Base-by-base conservation (phyloP, 2,113 vertebrate genomes). In the Mesoclemmys tuberculata region DNA sequence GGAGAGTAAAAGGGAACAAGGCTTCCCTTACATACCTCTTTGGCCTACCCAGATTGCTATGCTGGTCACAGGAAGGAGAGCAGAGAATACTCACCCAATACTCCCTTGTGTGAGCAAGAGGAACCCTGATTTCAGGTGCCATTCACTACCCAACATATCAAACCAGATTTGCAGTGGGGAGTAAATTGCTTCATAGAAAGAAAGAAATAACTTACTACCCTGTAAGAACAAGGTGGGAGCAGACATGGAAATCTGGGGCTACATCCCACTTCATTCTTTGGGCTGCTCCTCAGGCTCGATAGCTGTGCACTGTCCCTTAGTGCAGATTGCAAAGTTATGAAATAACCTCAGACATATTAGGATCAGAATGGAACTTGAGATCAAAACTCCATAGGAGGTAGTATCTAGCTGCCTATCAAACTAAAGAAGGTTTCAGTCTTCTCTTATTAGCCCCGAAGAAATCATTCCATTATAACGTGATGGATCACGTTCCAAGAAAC, bases 401-500 rank as follows among this genome's bases (percentile, higher is more conserved):
- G 18, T n/a, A 68, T 68, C 61, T 44, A 74, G n/a, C n/a, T 74
- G 38, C 38, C n/a, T 41, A 68, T 68, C 8, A 68, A 64, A 68
- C 64, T 75, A 91, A 74, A 74, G 41, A 74, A 94, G 82, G 24
- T 0, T 0, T 75, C 27, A 11, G 0, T 7, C 52, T 83, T 52
- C 7, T 38, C 10, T 13, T 90, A 79, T 64, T 84, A 44, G 44
- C 41, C 18, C 90, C 61, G 21, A 5, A 61, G 56, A 92, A 52
- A 87, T 93, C 94, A 97, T 90, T 90, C 80, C 90, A 75, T 95
- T 96, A 90, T 0, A 1, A 8, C 0, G 4, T 92, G 88, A 96
- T 94, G 88, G 41, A 91, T 90, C 79, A 81, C 31, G 86, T 88
- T 80, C 41, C 75, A 88, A 82, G n/a, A 90, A 96, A 96, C 84